Conservation (phyloP, 2,113 vertebrate genomes). For the Paraplagusia blochii region DNA sequence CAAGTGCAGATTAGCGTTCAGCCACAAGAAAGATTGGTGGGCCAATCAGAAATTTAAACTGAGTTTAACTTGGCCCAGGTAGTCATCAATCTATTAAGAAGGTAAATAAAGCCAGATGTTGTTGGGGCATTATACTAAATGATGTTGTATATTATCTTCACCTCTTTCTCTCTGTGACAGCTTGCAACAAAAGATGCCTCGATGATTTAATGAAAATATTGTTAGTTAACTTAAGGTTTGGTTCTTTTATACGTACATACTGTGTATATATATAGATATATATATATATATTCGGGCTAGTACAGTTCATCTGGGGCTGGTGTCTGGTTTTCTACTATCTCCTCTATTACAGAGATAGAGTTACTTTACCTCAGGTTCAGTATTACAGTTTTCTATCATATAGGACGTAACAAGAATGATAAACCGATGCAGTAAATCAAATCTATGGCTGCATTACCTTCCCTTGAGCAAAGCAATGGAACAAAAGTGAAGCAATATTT, state of each 20-base stretch:
- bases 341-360: not conserved
- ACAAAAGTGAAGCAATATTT: constrained; percentile 40
- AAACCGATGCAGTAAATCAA: constrained; percentile 39
- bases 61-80: constrained; percentile 12
- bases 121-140: constrained; percentile 4
- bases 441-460: constrained; percentile 13
- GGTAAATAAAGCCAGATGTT: constrained; percentile 35
- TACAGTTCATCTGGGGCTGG: not conserved
- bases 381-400: constrained; percentile 13
- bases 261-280: too few species aligned
- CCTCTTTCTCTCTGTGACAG: not conserved
- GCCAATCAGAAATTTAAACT: constrained; percentile 1
- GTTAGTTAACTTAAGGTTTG: constrained; percentile 12
- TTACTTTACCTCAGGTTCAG: not conserved
- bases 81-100: constrained; percentile 16
- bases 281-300: too few species aligned
- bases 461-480: constrained; percentile 41
- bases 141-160: constrained; percentile 3
- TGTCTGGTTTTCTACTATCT: not conserved
- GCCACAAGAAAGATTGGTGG: not conserved
- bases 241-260: too few species aligned
- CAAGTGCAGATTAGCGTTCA: constrained; percentile 7
- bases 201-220: constrained; percentile 15
- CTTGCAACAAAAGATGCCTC: constrained; percentile 8
- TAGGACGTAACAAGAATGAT: constrained; percentile 8